Percentiles rank a stretch among this genome's conserved stretches.
These are phyloP conservation scores for Crotalus viridis DNA, from an alignment of 2,113 vertebrate genomes.

Conservation along the genomic window DNA sequence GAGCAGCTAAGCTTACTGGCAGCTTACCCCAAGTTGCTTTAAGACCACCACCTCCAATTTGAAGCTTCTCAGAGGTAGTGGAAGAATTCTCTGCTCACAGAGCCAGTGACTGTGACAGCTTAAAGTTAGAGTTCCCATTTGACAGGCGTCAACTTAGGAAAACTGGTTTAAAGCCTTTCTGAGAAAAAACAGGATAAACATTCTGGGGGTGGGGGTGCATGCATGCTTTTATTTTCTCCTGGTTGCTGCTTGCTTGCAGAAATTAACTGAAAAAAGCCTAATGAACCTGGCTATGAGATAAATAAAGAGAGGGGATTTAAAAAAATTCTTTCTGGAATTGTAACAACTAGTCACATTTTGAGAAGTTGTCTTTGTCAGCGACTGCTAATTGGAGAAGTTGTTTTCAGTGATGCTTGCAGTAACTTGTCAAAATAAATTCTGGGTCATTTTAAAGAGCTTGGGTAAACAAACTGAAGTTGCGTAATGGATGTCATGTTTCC, in stretches of 20 bases:
- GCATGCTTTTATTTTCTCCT: neutral
- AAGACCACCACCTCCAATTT: neutral
- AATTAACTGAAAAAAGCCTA: neutral
- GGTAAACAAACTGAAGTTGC: neutral
- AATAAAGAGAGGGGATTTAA: neutral
- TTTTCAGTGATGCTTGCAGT: neutral
- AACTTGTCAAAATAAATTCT: neutral
- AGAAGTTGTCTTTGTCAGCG: neutral
- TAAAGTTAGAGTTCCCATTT: neutral
- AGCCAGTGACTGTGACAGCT: neutral
- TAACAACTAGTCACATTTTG: neutral
- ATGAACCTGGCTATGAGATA: neutral
- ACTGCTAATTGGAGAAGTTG: neutral
- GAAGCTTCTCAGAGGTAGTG: neutral
- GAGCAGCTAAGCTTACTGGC: neutral
- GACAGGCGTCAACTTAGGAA: neutral
- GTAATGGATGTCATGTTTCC: neutral
- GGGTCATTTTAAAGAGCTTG: neutral
- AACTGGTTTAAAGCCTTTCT: neutral
- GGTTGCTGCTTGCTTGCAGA: neutral
- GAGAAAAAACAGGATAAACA: neutral
- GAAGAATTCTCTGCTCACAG: neutral
- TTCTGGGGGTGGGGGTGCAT: accelerated
- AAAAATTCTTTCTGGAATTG: neutral
- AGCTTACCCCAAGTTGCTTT: neutral